Evolutionary conservation across 1,140 invertebrate genomes (phyloP), one percentile per base, ranked within the genome.

Genomic region (Rhyzopertha dominica): DNA sequence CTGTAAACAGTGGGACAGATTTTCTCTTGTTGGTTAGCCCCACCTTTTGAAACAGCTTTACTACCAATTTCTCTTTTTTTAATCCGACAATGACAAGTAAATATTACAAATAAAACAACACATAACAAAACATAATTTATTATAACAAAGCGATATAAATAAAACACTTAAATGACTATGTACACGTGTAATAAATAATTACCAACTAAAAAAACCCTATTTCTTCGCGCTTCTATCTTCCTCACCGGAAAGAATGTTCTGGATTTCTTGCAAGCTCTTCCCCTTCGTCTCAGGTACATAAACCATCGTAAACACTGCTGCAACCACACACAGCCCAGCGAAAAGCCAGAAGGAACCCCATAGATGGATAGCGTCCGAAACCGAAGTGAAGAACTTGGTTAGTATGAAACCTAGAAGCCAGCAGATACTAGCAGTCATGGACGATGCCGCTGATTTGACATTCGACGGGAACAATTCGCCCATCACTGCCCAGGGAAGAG

Each of bases 401-500:
- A 90, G 74, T 13, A 91, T 41, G 63, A 93, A 93, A 1, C 79
- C 81, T 26, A 85, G 63, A 1, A 74, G 58, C 86, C 89, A 92
- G 53, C 84, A 88, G 37, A 79, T 73, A 36, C 77, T 78, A 1
- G 86, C 80, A 0, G 84, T 81, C 4, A 90, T 70, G 0, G 83
- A 78, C 1, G 82, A 80, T 1, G 85, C 86, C 2, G 78, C 66
- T 0, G 83, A 79, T 60, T 87, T 83, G 1, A 87, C 78, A 51
- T 82, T 79, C 0, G 79, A 69, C 1, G 89, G 79, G 52, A 90
- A 86, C 51, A 91, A 76, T 66, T 93, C 86, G 1, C 80, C 81
- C 73, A 89, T 81, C 19, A 93, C 75, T 1, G 86, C 77, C 86
- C 87, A 90, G 0, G 87, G 85, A 7, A 92, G 66, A 0, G 88